Evolutionary conservation across 1,140 invertebrate genomes (phyloP), one percentile per base, ranked within the genome.

Genomic region (Zaprionus inermis): DNA sequence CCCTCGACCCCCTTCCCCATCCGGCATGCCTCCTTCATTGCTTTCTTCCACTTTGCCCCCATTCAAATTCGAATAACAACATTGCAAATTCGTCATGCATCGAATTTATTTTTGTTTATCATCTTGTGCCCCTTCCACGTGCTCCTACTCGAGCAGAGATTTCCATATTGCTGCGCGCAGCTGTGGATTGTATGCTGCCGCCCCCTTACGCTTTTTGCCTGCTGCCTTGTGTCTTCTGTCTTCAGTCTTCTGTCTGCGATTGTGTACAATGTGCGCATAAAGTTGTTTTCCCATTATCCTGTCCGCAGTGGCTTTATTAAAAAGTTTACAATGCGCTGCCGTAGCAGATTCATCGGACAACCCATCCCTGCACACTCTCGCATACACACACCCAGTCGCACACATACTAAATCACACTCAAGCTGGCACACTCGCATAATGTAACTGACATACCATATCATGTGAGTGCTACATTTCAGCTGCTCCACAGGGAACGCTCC

Each of bases 271-370:
- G 44, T 75, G 67, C 72, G 63, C 55, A 75, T 64, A 64, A 61
- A 63, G 51, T 60, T 73, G 30, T 61, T 59, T 65, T 71, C 16
- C 44, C 54, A 65, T 68, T 74, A 65, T 70, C 46, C 72, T 52
- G 61, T 54, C 73, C 70, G 56, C 81, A 78, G 76, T 61, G 79
- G 76, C 83, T 68, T 86, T 88, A 88, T 88, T 88, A 88, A 88
- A 86, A 88, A 88, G 67, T 88, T 80, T 74, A 81, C 72, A 88
- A 77, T 81, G 79, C 68, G 59, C 58, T 58, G 44, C 67, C 66
- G 22, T 51, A 75, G 56, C 60, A 59, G 60, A 71, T 65, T 60
- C 36, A 55, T 60, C 59, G 68, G 54, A 55, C 59, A 51, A 38
- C 30, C 24, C 6, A 28, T 28, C 24, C 24, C 24, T 2, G 24